Evolutionary conservation across 2,888 invertebrate species (phyloP).

Genomic region (Dendrolimus pini): DNA sequence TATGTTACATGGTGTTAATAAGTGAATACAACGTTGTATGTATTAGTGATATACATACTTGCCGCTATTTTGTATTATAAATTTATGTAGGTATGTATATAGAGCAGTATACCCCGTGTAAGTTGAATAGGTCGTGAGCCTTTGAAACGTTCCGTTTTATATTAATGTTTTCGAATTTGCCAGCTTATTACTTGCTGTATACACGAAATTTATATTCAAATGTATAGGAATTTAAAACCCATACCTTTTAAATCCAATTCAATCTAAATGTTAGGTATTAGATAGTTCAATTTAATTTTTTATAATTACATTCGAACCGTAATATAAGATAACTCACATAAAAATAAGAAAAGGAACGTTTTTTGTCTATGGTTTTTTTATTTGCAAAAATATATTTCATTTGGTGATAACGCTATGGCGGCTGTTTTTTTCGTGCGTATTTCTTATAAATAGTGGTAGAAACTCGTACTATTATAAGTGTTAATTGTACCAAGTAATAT

Average conservation of each 20-base stretch:
- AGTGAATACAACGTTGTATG: conserved; percentile 38
- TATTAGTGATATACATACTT: conserved; percentile 53
- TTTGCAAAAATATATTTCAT: conserved; percentile 1
- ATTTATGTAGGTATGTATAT: conserved; percentile 35
- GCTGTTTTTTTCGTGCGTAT: not conserved
- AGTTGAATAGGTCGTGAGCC: conserved; percentile 35
- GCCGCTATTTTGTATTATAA: conserved; percentile 65
- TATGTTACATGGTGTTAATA: conserved; percentile 24
- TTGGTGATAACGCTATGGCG: not conserved
- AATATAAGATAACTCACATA: conserved; percentile 6
- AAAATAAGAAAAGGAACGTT: conserved; percentile 27
- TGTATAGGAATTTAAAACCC: too few species aligned
- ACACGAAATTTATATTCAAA: not conserved
- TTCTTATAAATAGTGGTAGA: not conserved
- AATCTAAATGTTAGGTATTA: too few species aligned
- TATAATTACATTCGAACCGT: too few species aligned
- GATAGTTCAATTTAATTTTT: too few species aligned
- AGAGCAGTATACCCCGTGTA: conserved; percentile 45
- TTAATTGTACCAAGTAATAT: not conserved
- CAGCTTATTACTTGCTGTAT: not conserved
- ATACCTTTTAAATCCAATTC: too few species aligned
- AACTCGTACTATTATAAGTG: not conserved
- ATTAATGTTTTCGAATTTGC: not conserved
- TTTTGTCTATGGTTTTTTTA: conserved; percentile 59
- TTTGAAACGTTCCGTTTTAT: conserved; percentile 46